These are phyloP conservation scores for Orchestes rusci DNA, from an alignment of 2,888 invertebrate genomes.

Conservation along the genomic window DNA sequence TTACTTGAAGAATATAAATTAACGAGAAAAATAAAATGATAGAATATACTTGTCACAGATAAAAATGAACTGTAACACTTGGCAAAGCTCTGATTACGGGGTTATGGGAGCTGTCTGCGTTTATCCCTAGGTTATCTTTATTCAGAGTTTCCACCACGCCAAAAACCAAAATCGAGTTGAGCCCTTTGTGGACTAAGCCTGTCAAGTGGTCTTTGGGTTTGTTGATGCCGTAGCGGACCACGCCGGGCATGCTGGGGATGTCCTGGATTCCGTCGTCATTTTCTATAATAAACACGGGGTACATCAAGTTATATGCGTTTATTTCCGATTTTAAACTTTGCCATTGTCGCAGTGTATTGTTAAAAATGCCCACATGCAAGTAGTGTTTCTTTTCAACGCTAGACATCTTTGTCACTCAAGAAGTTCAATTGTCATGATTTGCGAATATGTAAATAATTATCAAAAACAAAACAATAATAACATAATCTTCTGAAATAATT, in stretches of 20 bases:
- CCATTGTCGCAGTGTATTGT: slow-evolving; percentile 74
- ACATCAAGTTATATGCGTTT: slow-evolving; percentile 74
- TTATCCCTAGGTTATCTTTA: slow-evolving; percentile 70
- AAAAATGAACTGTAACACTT: too few species aligned
- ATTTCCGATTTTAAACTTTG: slow-evolving; percentile 70
- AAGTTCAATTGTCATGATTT: too few species aligned
- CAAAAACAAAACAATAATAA: too few species aligned
- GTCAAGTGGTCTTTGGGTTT: slow-evolving; percentile 60
- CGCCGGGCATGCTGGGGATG: slow-evolving; percentile 84
- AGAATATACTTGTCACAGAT: too few species aligned
- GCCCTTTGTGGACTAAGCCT: slow-evolving; percentile 66
- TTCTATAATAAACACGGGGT: slow-evolving; percentile 77
- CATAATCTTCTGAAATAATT: too few species aligned
- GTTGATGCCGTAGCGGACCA: slow-evolving; percentile 77
- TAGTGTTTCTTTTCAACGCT: slow-evolving; percentile 49
- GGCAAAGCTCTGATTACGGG: slow-evolving; percentile 79
- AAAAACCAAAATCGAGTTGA: slow-evolving; percentile 81
- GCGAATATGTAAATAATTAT: too few species aligned
- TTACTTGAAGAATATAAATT: too few species aligned
- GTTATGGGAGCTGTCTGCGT: slow-evolving; percentile 72
- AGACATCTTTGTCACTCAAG: too few species aligned
- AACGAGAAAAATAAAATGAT: too few species aligned
- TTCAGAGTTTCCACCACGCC: slow-evolving; percentile 70
- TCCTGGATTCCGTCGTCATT: slow-evolving; percentile 70
- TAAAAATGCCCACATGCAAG: slow-evolving; percentile 78